Conservation (phyloP, 2,797 vertebrate species). For the Acanthurus lineatus region DNA sequence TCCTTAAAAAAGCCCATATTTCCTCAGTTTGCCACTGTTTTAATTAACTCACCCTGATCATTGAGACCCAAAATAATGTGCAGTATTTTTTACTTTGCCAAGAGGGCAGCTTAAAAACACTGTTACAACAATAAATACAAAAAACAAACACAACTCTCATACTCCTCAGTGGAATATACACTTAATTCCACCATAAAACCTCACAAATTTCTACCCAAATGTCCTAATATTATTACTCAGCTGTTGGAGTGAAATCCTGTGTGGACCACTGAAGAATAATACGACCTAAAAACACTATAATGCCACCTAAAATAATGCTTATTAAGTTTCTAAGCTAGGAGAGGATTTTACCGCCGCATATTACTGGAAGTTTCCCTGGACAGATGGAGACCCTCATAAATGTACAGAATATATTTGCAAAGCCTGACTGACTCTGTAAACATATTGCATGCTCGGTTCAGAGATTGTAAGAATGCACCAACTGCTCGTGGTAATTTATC, state of each 20-base stretch:
- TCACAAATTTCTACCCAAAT: background rate
- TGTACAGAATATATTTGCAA: conserved; percentile 2
- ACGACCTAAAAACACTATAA: background rate
- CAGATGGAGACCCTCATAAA: conserved; percentile 15
- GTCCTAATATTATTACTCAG: background rate
- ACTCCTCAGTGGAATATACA: background rate
- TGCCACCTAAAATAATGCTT: background rate
- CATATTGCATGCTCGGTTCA: conserved; percentile 15
- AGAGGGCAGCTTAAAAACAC: background rate
- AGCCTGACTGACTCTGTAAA: conserved; percentile 11
- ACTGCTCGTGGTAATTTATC: conserved; percentile 13
- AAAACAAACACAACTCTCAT: background rate
- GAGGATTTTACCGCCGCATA: background rate
- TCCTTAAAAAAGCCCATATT: background rate
- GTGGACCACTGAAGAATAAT: background rate
- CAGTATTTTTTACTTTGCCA: background rate
- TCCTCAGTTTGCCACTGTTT: no score
- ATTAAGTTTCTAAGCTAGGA: no score
- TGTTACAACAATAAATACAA: background rate
- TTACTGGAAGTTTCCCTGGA: background rate
- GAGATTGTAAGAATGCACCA: background rate
- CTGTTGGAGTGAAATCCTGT: background rate
- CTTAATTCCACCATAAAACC: background rate
- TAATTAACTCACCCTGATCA: background rate
- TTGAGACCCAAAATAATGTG: background rate